These are phyloP conservation scores for Emydocephalus ijimae DNA, from an alignment of 2,113 vertebrate genomes.

Conservation along the genomic window DNA sequence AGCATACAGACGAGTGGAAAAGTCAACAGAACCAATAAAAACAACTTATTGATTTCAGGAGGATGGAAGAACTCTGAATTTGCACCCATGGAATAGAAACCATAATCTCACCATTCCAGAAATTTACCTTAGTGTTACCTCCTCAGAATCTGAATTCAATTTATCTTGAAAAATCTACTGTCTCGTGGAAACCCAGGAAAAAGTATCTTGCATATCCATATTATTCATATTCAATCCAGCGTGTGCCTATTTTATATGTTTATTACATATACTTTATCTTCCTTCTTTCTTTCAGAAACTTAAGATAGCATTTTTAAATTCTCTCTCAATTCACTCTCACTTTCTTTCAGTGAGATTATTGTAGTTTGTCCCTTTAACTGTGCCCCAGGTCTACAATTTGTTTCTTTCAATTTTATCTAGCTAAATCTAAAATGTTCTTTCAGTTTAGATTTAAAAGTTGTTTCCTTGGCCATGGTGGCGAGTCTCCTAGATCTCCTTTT, in stretches of 20 bases:
- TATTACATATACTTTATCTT: not conserved
- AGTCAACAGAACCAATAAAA: not conserved
- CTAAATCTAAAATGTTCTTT: not conserved
- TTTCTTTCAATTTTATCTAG: not conserved
- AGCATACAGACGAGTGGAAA: not conserved
- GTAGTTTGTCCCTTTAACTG: not conserved
- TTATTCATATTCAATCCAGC: not conserved
- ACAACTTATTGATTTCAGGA: not conserved
- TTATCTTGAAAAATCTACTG: not conserved
- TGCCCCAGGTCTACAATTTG: not conserved
- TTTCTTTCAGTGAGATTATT: not conserved
- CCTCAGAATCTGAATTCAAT: not conserved
- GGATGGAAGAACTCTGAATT: not conserved
- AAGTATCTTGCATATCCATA: not conserved
- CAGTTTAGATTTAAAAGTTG: not conserved
- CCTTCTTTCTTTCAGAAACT: not conserved
- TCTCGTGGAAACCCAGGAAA: not conserved
- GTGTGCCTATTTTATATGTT: not conserved
- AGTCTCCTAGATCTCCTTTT: not conserved
- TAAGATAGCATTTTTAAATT: not conserved
- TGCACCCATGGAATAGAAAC: not conserved
- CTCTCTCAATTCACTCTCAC: not conserved
- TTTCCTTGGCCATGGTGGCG: not conserved
- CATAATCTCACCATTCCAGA: not conserved
- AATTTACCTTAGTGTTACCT: not conserved